phyloP scores from a whole-genome alignment of 2,113 vertebrate genomes.

The Cyrtonyx montezumae region DNA sequence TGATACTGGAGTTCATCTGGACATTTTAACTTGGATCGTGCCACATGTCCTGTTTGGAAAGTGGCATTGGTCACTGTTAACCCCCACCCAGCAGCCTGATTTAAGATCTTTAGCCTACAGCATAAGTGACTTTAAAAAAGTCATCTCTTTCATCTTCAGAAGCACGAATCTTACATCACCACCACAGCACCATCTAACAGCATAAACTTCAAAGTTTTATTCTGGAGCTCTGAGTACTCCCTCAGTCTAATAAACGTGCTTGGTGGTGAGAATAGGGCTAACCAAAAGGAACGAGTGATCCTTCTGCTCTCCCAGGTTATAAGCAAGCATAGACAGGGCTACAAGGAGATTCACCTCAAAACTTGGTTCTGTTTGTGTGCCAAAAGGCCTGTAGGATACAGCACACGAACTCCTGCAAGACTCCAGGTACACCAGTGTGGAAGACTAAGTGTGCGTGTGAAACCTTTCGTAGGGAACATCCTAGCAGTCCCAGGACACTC shows the following conservation, averaged over 20 bases:
- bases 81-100: neutral
- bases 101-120: neutral
- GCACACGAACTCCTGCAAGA: fast-evolving
- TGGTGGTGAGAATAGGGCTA: neutral
- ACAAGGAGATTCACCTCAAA: neutral
- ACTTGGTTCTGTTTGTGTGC: neutral
- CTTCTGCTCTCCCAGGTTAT: neutral
- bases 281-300: neutral
- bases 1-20: neutral
- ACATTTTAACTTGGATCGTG: fast-evolving
- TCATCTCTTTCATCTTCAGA: neutral
- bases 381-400: neutral
- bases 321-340: fast-evolving
- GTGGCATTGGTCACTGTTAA: neutral
- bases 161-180: neutral
- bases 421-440: fast-evolving
- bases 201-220: neutral
- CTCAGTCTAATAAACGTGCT: neutral
- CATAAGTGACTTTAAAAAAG: neutral
- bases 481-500: neutral
- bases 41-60: neutral
- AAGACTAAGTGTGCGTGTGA: neutral
- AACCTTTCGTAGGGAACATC: neutral
- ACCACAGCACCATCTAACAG: fast-evolving
- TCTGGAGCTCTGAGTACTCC: neutral